These are phyloP conservation scores for Nowickia ferox DNA, from an alignment of 2,888 invertebrate genomes.

Conservation along the genomic window DNA sequence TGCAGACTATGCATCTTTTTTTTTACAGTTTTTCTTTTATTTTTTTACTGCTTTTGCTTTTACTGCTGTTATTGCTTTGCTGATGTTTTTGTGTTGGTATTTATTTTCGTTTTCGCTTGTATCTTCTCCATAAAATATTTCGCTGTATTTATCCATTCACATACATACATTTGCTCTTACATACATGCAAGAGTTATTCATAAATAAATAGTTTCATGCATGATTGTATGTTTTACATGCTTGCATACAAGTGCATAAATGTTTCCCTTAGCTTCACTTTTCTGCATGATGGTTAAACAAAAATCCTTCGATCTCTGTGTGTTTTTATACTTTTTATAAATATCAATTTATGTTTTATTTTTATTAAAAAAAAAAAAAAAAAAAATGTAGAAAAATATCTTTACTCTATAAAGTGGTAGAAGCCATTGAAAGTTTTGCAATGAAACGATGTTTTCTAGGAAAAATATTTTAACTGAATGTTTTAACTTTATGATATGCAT, in stretches of 20 bases:
- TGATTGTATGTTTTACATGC: conserved; percentile 42
- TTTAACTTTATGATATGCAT: too few species aligned
- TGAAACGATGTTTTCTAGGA: neutral
- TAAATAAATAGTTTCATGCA: conserved; percentile 39
- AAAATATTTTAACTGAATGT: too few species aligned
- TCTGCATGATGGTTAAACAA: conserved; percentile 37
- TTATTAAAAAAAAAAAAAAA: neutral
- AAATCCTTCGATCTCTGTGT: neutral
- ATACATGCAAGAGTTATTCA: neutral
- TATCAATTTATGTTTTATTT: neutral
- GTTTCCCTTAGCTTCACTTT: conserved; percentile 54
- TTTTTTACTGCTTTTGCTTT: conserved; percentile 17
- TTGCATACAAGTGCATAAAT: conserved; percentile 58
- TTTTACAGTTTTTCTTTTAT: conserved; percentile 35
- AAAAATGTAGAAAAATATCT: neutral
- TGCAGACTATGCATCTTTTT: conserved; percentile 58
- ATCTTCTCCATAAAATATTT: conserved; percentile 27
- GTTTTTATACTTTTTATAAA: neutral
- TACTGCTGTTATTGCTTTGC: conserved; percentile 20
- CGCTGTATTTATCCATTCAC: conserved; percentile 42
- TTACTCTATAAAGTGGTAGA: neutral
- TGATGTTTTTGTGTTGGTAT: neutral
- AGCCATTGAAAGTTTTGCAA: neutral
- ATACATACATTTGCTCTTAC: conserved; percentile 1
- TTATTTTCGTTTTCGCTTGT: conserved; percentile 19